Percentiles rank a stretch among this genome's conserved stretches.
These are phyloP conservation scores for Fulmarus glacialis DNA, from an alignment of 2,113 vertebrate species.

Conservation along the genomic window DNA sequence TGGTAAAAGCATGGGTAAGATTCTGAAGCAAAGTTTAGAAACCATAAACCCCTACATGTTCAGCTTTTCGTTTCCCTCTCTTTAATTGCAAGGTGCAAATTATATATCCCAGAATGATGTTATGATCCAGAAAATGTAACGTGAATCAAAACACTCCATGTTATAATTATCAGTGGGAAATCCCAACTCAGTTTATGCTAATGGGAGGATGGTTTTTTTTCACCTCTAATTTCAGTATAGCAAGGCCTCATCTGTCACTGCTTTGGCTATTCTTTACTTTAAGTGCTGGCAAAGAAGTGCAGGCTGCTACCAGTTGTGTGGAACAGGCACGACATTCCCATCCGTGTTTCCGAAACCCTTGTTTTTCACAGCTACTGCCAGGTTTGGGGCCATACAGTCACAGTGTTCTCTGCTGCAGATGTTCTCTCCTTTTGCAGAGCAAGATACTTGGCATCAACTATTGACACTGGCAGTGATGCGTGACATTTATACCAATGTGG, in stretches of 20 bases:
- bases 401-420: neutral
- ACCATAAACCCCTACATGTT: neutral
- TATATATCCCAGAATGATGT: neutral
- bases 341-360: neutral
- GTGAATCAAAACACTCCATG: neutral
- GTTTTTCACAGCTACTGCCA: neutral
- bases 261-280: neutral
- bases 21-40: neutral
- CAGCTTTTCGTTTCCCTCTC: neutral
- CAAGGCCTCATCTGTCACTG: neutral
- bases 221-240: neutral
- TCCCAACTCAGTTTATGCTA: neutral
- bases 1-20: neutral
- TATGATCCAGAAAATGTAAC: neutral
- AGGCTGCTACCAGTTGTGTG: neutral
- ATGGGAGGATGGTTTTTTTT: neutral
- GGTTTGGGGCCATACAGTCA: neutral
- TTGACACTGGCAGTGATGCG: neutral
- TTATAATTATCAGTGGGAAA: neutral
- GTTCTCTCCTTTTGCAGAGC: neutral
- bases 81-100: neutral
- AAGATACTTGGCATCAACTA: neutral
- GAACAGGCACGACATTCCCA: neutral
- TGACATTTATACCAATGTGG: neutral
- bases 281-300: neutral